Percentiles rank a stretch among this genome's conserved stretches.
phyloP scores from a whole-genome alignment of 2,113 vertebrate genomes.

The Cygnus buccinator region DNA sequence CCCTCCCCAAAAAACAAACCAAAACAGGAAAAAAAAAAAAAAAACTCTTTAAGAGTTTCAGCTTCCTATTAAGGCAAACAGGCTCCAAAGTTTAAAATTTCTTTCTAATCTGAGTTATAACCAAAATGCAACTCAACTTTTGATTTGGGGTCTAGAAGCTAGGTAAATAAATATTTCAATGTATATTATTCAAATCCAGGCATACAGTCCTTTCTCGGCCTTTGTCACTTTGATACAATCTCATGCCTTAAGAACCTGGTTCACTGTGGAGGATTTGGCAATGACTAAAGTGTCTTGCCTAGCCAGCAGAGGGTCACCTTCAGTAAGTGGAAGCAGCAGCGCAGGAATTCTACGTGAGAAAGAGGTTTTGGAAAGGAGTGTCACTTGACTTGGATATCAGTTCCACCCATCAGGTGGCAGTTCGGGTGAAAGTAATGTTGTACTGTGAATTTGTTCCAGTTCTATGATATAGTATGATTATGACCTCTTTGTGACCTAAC shows the following conservation, averaged over 20 bases:
- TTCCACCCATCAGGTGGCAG: neutral
- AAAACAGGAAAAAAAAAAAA: neutral
- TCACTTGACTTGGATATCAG: accelerated
- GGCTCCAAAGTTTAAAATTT: neutral
- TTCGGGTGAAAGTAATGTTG: neutral
- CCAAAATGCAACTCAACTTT: neutral
- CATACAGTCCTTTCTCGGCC: neutral
- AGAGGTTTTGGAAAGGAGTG: neutral
- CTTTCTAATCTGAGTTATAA: too few relatives aligned
- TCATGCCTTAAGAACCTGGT: neutral
- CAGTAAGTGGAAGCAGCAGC: accelerated
- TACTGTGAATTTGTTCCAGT: neutral
- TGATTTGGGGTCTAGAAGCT: neutral
- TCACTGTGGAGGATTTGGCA: neutral
- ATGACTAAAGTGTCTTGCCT: accelerated
- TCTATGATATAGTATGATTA: neutral
- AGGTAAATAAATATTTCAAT: neutral
- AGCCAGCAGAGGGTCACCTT: neutral
- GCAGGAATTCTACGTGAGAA: neutral
- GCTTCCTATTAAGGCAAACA: neutral
- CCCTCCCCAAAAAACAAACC: too few relatives aligned
- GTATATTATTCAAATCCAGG: neutral
- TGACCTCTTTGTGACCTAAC: neutral
- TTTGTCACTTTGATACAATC: neutral
- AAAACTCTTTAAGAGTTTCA: neutral